Percentiles rank a stretch among this genome's conserved stretches.
phyloP scores from a whole-genome alignment of 2,888 invertebrate species.

The Acrobasis consociella region DNA sequence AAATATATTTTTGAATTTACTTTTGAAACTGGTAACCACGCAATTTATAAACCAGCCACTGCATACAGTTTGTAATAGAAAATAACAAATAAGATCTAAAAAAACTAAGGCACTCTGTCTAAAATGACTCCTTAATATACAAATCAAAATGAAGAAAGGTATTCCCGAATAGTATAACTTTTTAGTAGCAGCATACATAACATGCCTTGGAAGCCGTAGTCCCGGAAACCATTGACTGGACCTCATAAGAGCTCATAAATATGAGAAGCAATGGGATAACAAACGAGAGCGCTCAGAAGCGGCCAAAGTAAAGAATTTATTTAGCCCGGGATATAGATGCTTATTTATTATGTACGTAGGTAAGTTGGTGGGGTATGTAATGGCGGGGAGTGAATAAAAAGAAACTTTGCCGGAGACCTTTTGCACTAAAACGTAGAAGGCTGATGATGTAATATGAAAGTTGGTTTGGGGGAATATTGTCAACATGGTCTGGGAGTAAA shows the following conservation, averaged over 20 bases:
- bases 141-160: not conserved
- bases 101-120: too few species aligned
- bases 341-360: conserved; percentile 20
- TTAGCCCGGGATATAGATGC: conserved; percentile 20
- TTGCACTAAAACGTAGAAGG: not conserved
- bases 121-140: too few species aligned
- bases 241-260: conserved; percentile 31
- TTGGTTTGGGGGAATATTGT: not conserved
- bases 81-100: too few species aligned
- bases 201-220: conserved; percentile 1
- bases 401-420: conserved; percentile 7
- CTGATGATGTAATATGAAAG: conserved; percentile 18
- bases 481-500: not conserved
- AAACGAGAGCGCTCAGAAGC: conserved; percentile 31
- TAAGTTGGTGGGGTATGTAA: not conserved
- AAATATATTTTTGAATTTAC: too few species aligned
- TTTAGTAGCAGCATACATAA: conserved; percentile 5
- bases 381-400: conserved; percentile 6
- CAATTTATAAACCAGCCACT: too few species aligned
- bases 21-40: too few species aligned
- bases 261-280: conserved; percentile 30
- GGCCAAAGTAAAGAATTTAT: conserved; percentile 27
- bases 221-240: conserved; percentile 27
- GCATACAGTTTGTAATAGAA: too few species aligned
- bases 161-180: not conserved